These are phyloP conservation scores for Caenorhabditis doughertyi DNA, from an alignment of 2,888 invertebrate species.

Conservation along the genomic window DNA sequence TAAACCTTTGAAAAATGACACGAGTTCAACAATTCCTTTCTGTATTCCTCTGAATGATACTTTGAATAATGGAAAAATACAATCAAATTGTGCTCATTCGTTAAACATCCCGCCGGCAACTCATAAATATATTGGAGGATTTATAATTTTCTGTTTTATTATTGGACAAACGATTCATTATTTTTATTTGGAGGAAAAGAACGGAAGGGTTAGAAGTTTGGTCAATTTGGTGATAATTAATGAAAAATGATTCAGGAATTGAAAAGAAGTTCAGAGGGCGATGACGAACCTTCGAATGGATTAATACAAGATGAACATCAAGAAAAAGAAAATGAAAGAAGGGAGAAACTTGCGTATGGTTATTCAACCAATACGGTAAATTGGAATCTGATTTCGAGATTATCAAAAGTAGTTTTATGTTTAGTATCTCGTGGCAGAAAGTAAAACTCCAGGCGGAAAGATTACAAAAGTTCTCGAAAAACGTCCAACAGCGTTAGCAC, in stretches of 20 bases:
- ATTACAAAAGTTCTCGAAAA: slow-evolving; percentile 36
- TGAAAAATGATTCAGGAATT: background rate
- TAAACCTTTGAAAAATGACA: background rate
- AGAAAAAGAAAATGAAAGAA: slow-evolving; percentile 32
- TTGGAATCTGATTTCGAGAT: background rate
- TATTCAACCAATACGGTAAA: slow-evolving; percentile 23
- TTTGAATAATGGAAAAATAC: background rate
- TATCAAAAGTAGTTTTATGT: background rate
- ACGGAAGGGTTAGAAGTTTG: slow-evolving; percentile 22
- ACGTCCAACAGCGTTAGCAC: slow-evolving; percentile 1
- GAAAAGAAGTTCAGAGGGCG: background rate
- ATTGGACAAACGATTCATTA: slow-evolving; percentile 49
- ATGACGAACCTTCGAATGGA: background rate
- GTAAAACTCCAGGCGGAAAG: slow-evolving; percentile 38
- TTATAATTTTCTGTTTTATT: slow-evolving; percentile 24
- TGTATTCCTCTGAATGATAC: background rate
- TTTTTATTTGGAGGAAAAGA: slow-evolving; percentile 37
- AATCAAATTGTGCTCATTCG: background rate
- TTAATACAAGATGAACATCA: background rate
- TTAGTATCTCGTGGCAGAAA: slow-evolving; percentile 35
- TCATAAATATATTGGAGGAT: slow-evolving; percentile 26
- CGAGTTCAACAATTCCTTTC: background rate
- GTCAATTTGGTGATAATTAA: too few relatives aligned
- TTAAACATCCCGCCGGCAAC: slow-evolving; percentile 18
- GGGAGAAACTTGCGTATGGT: slow-evolving; percentile 39